Percentiles rank a stretch among this genome's conserved stretches.
Conservation (phyloP, 2,797 vertebrate genomes). For the Danionella dracula region DNA sequence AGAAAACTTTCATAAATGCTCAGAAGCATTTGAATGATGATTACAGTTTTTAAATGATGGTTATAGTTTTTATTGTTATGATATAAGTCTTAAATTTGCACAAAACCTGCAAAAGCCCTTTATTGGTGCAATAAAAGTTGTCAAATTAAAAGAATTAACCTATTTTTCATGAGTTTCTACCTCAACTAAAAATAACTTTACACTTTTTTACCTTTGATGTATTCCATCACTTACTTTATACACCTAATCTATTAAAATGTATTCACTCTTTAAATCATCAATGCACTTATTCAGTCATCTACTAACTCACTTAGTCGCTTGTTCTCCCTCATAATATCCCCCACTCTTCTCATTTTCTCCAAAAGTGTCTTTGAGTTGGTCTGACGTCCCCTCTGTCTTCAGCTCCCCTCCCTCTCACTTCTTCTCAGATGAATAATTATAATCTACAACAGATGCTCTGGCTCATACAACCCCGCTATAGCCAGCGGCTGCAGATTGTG, state of each 20-base stretch:
- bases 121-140: too few species aligned
- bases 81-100: too few species aligned
- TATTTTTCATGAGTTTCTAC: too few species aligned
- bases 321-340: not conserved
- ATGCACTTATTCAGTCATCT: not conserved
- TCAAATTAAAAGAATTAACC: too few species aligned
- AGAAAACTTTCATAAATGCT: too few species aligned
- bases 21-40: too few species aligned
- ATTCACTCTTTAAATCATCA: not conserved
- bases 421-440: slow-evolving; percentile 27
- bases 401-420: slow-evolving; percentile 28
- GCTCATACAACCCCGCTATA: slow-evolving; percentile 8
- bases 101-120: too few species aligned
- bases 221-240: not conserved
- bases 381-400: slow-evolving; percentile 8
- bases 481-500: slow-evolving; percentile 27
- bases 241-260: not conserved
- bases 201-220: not conserved
- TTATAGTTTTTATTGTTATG: too few species aligned
- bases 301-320: not conserved
- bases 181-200: too few species aligned
- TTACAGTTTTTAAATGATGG: too few species aligned
- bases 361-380: not conserved
- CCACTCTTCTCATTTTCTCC: not conserved
- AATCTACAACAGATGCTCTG: slow-evolving; percentile 56